Percentiles rank a stretch among this genome's conserved stretches.
Evolutionary conservation across 2,797 vertebrate genomes (phyloP).

Genomic region (Phrynocephalus forsythii): DNA sequence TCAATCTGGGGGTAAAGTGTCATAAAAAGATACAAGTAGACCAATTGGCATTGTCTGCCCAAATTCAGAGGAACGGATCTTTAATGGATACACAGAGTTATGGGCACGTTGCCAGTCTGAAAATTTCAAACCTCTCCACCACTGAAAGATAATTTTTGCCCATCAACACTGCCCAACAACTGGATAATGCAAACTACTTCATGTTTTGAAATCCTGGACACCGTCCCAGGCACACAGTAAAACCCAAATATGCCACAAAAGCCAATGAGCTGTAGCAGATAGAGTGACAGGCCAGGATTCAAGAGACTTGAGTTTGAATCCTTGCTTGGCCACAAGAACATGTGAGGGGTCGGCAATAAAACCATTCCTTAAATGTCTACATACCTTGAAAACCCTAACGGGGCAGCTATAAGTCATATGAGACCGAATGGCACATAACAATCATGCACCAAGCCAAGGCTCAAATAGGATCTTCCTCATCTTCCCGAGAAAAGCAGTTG

Average conservation of each 20-base stretch:
- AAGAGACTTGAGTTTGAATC: no score
- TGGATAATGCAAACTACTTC: slow-evolving; percentile 2
- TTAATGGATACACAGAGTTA: background rate
- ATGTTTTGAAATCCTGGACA: slow-evolving; percentile 1
- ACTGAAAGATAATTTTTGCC: background rate
- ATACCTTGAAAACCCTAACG: no score
- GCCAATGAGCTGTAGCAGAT: no score
- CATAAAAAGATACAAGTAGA: slow-evolving; percentile 15
- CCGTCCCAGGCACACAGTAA: background rate
- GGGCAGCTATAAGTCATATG: no score
- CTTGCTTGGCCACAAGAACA: no score
- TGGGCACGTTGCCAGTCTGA: background rate
- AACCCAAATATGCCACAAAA: no score
- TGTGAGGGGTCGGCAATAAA: no score
- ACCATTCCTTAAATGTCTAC: no score
- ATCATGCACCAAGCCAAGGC: background rate
- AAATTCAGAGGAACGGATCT: background rate
- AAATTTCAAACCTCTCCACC: background rate
- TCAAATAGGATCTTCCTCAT: background rate
- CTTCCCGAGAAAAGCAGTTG: background rate
- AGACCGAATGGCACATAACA: background rate
- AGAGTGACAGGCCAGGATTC: no score
- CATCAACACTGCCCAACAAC: background rate
- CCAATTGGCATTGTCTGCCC: background rate
- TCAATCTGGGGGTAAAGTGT: background rate